Conservation (phyloP, 2,888 invertebrate genomes). For the Dicycla oo region DNA sequence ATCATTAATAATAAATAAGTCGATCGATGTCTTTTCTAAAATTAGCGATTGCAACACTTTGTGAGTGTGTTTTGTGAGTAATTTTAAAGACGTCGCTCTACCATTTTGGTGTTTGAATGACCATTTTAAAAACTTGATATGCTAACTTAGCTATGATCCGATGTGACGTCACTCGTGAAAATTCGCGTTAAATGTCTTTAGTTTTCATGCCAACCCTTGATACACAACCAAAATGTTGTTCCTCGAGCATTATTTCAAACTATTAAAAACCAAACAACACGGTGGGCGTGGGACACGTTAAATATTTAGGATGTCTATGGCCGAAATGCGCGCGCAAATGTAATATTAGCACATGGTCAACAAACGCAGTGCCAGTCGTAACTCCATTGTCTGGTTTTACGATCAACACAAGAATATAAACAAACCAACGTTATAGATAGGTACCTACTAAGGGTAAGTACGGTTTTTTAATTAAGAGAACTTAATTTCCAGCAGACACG, state of each 20-base stretch:
- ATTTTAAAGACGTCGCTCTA: neutral
- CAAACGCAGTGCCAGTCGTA: constrained; percentile 34
- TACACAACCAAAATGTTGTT: neutral
- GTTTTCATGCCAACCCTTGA: constrained; percentile 27
- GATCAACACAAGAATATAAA: constrained; percentile 32
- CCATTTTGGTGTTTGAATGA: neutral
- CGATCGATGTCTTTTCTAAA: neutral
- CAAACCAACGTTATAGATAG: neutral
- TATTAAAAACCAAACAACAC: constrained; percentile 17
- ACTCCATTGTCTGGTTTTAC: constrained; percentile 43
- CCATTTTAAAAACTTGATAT: neutral
- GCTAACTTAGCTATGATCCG: too few species aligned
- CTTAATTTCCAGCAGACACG: neutral
- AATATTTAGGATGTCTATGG: constrained; percentile 42
- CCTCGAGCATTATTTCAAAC: constrained; percentile 18
- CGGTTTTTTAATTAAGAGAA: constrained; percentile 15
- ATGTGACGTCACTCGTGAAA: neutral
- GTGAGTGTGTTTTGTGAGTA: neutral
- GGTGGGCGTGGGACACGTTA: constrained; percentile 13
- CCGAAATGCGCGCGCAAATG: constrained; percentile 38
- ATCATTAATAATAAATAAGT: too few species aligned
- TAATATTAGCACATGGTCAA: constrained; percentile 46
- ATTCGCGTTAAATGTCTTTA: neutral
- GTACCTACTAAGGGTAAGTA: too few species aligned
- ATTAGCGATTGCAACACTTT: neutral